Evolutionary conservation across 2,888 invertebrate species (phyloP).

Genomic region (Aplocera efformata): DNA sequence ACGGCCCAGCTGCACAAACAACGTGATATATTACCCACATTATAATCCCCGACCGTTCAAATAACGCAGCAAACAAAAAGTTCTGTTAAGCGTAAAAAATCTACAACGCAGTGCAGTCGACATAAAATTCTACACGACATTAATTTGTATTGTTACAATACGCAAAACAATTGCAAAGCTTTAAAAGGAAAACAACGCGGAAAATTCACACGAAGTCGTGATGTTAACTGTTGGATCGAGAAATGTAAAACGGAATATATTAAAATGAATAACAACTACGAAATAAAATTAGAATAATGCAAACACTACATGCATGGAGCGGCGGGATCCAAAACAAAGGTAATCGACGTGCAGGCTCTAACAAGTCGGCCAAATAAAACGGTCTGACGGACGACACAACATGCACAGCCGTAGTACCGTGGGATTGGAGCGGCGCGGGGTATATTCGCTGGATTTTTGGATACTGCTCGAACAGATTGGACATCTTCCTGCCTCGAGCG

Average conservation of each 20-base stretch:
- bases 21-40: constrained; percentile 6
- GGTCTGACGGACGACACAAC: constrained; percentile 45
- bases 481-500: constrained; percentile 80
- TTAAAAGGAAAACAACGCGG: constrained; percentile 27
- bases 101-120: constrained; percentile 16
- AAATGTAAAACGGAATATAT: constrained; percentile 40
- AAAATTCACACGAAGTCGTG: constrained; percentile 31
- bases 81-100: constrained; percentile 17
- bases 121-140: constrained; percentile 14
- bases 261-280: constrained; percentile 44
- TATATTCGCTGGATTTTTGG: constrained; percentile 89
- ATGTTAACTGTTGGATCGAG: constrained; percentile 36
- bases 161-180: constrained; percentile 32
- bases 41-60: background rate
- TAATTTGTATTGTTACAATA: constrained; percentile 17
- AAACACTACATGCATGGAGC: constrained; percentile 68
- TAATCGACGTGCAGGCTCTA: constrained; percentile 58
- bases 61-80: constrained; percentile 15
- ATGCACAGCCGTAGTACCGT: constrained; percentile 70
- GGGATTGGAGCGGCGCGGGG: constrained; percentile 81
- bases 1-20: constrained; percentile 68
- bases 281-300: constrained; percentile 55
- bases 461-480: constrained; percentile 86
- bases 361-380: constrained; percentile 58
- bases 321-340: constrained; percentile 52